Evolutionary conservation across 2,113 vertebrate species (phyloP).

Genomic region (Siphamia tubifer): DNA sequence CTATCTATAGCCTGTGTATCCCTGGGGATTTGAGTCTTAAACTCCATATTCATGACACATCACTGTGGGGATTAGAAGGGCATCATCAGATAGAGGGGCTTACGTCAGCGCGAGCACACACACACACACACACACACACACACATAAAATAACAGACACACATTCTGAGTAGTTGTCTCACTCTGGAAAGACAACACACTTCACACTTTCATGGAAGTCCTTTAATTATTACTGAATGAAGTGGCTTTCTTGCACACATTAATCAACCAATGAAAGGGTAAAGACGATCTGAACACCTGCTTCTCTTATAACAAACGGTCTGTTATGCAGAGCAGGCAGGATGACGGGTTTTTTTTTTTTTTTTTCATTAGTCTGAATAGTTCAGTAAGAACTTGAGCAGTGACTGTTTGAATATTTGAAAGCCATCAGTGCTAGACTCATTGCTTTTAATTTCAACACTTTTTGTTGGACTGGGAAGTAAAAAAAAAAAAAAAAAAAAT

Average conservation of each 20-base stretch:
- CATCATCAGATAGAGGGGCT: slow-evolving; percentile 83
- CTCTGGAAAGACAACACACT: slow-evolving; percentile 33
- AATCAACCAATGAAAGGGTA: neutral
- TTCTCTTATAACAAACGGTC: neutral
- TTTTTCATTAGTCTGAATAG: slow-evolving; percentile 12
- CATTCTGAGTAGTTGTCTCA: slow-evolving; percentile 21
- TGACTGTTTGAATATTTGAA: slow-evolving; percentile 41
- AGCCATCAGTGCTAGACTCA: neutral
- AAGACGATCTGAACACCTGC: neutral
- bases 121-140: neutral
- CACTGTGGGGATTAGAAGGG: slow-evolving; percentile 86
- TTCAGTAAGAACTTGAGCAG: slow-evolving; percentile 27
- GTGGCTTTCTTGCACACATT: neutral
- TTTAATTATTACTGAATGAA: slow-evolving; percentile 8
- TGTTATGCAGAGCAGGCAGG: neutral
- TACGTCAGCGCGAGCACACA: slow-evolving; percentile 64
- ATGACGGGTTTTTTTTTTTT: slow-evolving; percentile 14
- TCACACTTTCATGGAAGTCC: slow-evolving; percentile 50
- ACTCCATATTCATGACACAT: slow-evolving; percentile 88
- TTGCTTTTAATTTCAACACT: slow-evolving; percentile 32
- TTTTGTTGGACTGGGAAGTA: slow-evolving; percentile 9
- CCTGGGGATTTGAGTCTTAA: slow-evolving; percentile 85
- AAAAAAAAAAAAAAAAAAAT: slow-evolving; percentile 33
- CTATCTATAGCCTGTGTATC: slow-evolving; percentile 84
- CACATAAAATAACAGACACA: slow-evolving; percentile 27